Conservation (phyloP, 2,797 vertebrate genomes). For the Acanthornis magna region DNA sequence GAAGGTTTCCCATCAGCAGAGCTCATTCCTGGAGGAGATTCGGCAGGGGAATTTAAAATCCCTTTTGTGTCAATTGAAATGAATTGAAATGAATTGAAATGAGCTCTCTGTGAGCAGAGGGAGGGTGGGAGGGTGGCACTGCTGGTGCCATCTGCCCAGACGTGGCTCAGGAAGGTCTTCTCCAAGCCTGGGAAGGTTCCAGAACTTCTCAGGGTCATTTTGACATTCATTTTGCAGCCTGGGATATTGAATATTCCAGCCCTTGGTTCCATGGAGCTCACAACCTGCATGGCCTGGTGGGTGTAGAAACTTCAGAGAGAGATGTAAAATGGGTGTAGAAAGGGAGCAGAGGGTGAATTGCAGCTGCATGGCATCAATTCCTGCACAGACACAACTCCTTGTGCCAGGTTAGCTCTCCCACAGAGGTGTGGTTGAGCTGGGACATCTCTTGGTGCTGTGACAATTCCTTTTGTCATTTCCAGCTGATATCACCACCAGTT, state of each 20-base stretch:
- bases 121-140: not conserved
- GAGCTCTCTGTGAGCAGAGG: not conserved
- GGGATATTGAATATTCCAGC: not conserved
- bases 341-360: not conserved
- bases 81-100: not conserved
- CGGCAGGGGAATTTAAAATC: not conserved
- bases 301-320: not conserved
- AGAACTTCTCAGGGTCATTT: not conserved
- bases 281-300: not conserved
- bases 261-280: not conserved
- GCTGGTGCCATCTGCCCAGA: not conserved
- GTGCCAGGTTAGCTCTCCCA: not conserved
- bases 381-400: not conserved
- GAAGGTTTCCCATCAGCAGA: not conserved
- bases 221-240: not conserved
- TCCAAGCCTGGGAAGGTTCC: not conserved
- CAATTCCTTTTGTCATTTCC: not conserved
- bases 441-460: not conserved
- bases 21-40: not conserved
- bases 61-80: not conserved
- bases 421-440: not conserved
- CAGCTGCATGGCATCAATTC: not conserved
- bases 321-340: not conserved
- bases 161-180: not conserved
- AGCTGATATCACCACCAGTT: constrained; percentile 78